Evolutionary conservation across 2,888 invertebrate species (phyloP).

Genomic region (Tenthredo distinguenda): DNA sequence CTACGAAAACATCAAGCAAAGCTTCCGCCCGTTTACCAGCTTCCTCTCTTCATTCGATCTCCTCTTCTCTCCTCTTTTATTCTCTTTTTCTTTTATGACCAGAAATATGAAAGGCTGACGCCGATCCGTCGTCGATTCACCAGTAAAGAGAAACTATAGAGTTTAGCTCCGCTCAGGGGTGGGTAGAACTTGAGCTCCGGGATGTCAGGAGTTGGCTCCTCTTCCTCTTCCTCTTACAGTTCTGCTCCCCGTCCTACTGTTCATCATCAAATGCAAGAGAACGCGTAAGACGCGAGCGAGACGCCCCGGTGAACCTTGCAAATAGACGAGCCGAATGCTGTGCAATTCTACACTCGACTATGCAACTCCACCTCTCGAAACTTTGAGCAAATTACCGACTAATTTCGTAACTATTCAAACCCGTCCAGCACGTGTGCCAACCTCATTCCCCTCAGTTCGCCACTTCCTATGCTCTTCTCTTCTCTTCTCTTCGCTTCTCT

Average conservation of each 20-base stretch:
- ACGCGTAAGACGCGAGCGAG: neutral
- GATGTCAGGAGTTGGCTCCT: conserved; percentile 46
- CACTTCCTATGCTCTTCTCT: conserved; percentile 21
- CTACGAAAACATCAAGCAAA: conserved; percentile 51
- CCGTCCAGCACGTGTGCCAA: conserved; percentile 46
- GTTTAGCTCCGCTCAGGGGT: neutral
- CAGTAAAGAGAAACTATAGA: neutral
- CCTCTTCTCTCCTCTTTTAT: neutral
- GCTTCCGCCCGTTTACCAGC: conserved; percentile 13
- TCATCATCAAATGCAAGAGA: conserved; percentile 20
- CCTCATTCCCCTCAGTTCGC: neutral
- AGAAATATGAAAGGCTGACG: conserved; percentile 1
- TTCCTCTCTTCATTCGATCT: conserved; percentile 5
- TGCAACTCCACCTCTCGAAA: conserved; percentile 49
- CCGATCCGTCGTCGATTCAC: conserved; percentile 20
- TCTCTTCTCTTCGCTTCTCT: neutral
- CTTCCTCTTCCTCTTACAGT: conserved; percentile 42
- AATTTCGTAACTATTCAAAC: conserved; percentile 51
- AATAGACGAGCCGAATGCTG: conserved; percentile 32
- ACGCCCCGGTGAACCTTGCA: conserved; percentile 27
- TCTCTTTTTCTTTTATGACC: neutral
- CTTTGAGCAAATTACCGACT: conserved; percentile 50
- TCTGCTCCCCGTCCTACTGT: conserved; percentile 42
- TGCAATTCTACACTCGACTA: conserved; percentile 46
- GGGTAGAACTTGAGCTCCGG: conserved; percentile 24